Base-by-base conservation (phyloP, 2,888 invertebrate genomes). In the Apodemia hepburni region DNA sequence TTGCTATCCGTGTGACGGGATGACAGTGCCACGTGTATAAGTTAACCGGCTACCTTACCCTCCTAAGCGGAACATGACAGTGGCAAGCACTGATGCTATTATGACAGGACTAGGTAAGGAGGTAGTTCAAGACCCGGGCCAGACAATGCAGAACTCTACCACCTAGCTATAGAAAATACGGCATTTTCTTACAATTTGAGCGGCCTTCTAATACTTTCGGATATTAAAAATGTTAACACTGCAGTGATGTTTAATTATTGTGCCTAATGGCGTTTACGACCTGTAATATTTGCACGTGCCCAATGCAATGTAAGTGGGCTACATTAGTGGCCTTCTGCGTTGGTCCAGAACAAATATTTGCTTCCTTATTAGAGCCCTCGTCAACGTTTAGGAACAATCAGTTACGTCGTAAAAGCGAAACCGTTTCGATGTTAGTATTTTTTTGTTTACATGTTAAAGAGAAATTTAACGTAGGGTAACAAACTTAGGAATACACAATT, bases 361-460 rank as follows among this genome's bases (percentile, higher is more conserved):
- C 89, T 90, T 90, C 90, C 90, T 89, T 84, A 87, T 90, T 88
- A 87, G 81, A 75, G 72, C 73, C 75, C 72, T 65, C 75, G 73
- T 69, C 71, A 27, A 22, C 54, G 54, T 54, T 54, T 54, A 70
- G 74, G 80, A 88, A 87, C 87, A 87, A 87, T 85, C 73, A 77
- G 71, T 69, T 81, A 82, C 71, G 69, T 73, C 71, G 75, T 79
- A 75, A 82, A 22, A 54, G 29, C 27, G 54, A 27, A 15, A 45
- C 45, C 45, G 45, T 45, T 42, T n/a, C 15, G 7, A 54, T 54
- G 12, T 54, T 54, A 7, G 54, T 27, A 12, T 42, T 8, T 9
- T n/a, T 38, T 59, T 38, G 18, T 38, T 35, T 59, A 42, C 42
- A 35, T 22, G 38, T 59, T 18, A 17, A 38, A 42, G 6, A 18